phyloP scores from a whole-genome alignment of 2,888 invertebrate genomes.

The Phengaris alcon region DNA sequence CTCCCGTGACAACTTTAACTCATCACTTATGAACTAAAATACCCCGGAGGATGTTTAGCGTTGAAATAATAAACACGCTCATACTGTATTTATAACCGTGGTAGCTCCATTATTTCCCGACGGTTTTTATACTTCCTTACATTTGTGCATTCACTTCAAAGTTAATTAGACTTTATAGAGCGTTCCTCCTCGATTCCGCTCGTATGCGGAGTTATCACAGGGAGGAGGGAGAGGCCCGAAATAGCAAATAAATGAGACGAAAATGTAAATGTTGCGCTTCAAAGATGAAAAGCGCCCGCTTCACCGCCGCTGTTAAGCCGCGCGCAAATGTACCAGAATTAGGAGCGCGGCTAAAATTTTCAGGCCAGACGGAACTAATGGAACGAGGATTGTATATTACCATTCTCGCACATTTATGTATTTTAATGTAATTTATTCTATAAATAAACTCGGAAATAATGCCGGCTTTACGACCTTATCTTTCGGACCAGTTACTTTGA shows the following conservation, averaged over 20 bases:
- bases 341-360: conserved; percentile 73
- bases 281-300: conserved; percentile 77
- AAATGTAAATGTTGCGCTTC: conserved; percentile 80
- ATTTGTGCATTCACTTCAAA: conserved; percentile 76
- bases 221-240: conserved; percentile 59
- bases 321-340: conserved; percentile 78
- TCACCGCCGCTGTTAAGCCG: conserved; percentile 75
- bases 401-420: conserved; percentile 27
- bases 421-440: conserved; percentile 29
- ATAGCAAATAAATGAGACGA: conserved; percentile 81
- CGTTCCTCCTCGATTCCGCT: conserved; percentile 78
- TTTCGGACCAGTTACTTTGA: conserved; percentile 18
- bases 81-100: conserved; percentile 15
- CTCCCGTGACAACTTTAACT: conserved; percentile 49
- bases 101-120: conserved; percentile 48
- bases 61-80: conserved; percentile 39
- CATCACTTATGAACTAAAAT: conserved; percentile 24
- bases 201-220: conserved; percentile 56
- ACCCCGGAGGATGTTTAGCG: conserved; percentile 45
- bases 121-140: conserved; percentile 71
- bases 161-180: conserved; percentile 80
- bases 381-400: conserved; percentile 33
- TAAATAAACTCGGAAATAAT: conserved; percentile 24
- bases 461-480: conserved; percentile 23
- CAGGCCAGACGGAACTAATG: conserved; percentile 65